Base-by-base conservation (phyloP, 1,140 invertebrate species). In the Phthorimaea operculella region DNA sequence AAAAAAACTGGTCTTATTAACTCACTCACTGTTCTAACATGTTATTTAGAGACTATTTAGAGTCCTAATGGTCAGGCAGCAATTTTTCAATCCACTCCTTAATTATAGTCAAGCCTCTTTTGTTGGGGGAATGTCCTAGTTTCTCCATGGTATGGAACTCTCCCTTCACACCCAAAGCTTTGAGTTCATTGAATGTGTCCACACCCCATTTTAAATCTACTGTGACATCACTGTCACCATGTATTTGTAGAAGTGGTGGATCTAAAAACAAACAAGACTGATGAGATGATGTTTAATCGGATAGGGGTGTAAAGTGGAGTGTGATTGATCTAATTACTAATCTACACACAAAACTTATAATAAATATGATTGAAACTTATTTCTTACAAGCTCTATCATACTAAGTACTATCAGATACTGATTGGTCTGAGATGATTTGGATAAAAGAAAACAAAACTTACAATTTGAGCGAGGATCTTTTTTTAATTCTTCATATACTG, bases 401-500 rank as follows among this genome's bases (percentile, higher is more conserved):
- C n/a, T n/a, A n/a, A n/a, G n/a, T n/a, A n/a, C n/a, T n/a, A n/a
- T n/a, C n/a, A n/a, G n/a, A n/a, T n/a, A n/a, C n/a, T n/a, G n/a
- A n/a, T n/a, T n/a, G n/a, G n/a, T n/a, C n/a, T n/a, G 21, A 28
- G 21, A 28, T 4, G 6, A 28, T 28, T 6, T 28, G 6, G 21
- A 4, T 28, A 28, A 28, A 28, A 28, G 6, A 4, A 28, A 28
- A 4, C 21, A 28, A 4, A 4, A 28, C 21, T 28, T 28, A 79
- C 74, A 63, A 60, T 62, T 51, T 3, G 4, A 16, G 4, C 51
- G 62, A 14, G 44, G 1, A n/a, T 9, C 16, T 18, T 66, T 60
- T 50, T 72, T 68, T 11, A 86, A 59, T 18, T 81, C 67, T 65
- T 90, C 70, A 75, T 90, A 93, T 11, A 93, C 87, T 7, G 83